Base-by-base conservation (phyloP, 2,797 vertebrate species). In the Lates japonicus region DNA sequence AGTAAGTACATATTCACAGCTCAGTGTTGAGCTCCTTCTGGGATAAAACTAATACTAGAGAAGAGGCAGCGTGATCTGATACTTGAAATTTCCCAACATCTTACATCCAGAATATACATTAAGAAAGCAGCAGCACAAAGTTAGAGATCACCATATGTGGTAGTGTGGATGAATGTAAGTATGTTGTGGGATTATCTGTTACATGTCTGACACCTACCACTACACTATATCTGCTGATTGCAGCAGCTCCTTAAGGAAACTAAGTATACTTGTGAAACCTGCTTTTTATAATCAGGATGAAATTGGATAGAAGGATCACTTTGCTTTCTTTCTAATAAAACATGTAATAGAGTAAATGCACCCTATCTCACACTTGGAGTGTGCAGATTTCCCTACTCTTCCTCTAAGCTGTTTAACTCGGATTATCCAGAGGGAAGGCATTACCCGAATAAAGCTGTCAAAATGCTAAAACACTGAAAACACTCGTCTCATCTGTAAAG, bases 381-480 rank as follows among this genome's bases (percentile, higher is more conserved):
- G 54, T 69, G 78, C 64, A 78, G 66, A 80, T 87, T 82, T 77
- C 68, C 35, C 78, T 55, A 70, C 78, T 83, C 52, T 68, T 81
- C 69, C 86, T 76, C 73, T 90, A 90, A 93, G 81, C 84, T 67
- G 62, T 90, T 93, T 87, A 90, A 84, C 79, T 68, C 2, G 60
- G 91, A 93, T 93, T 90, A 94, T 84, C 81, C 80, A 68, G 60
- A 67, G 81, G 74, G 76, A 80, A 57, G 78, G 85, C 76, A 81
- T 93, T 87, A 88, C 77, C 55, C 41, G 0, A 78, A 78, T 66
- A 80, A 86, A 91, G 75, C 89, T 82, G 85, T 88, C 76, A 87
- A 87, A 91, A 88, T 39, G 59, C 81, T 80, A 57, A 74, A 85
- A 86, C 57, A 49, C 57, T 74, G 61, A 85, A 81, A 80, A 78